These are phyloP conservation scores for Pygmarrhopalites habei DNA, from an alignment of 1,140 invertebrate genomes.

Conservation along the genomic window DNA sequence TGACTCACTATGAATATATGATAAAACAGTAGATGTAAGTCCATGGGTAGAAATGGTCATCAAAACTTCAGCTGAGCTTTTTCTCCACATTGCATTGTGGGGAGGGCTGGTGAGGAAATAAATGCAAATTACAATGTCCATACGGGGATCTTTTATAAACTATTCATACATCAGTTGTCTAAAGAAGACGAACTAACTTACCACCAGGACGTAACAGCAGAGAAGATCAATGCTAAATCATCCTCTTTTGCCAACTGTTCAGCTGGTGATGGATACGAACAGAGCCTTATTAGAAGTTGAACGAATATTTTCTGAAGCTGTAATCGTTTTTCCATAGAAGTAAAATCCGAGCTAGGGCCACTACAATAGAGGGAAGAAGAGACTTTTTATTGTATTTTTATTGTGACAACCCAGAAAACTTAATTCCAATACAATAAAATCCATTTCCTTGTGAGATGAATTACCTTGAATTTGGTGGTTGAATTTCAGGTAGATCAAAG, in stretches of 20 bases:
- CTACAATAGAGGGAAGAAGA: conserved; percentile 37
- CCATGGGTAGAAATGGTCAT: conserved; percentile 93
- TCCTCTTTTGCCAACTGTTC: conserved; percentile 95
- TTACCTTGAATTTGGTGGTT: conserved; percentile 50
- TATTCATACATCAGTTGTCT: no score
- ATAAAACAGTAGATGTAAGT: conserved; percentile 81
- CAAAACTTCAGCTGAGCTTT: conserved; percentile 90
- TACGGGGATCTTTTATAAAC: no score
- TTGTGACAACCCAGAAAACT: no score
- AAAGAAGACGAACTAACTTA: no score
- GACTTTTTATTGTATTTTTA: no score
- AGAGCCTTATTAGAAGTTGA: conserved; percentile 84
- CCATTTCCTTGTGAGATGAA: no score
- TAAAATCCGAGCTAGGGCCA: conserved; percentile 67
- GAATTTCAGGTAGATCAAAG: conserved; percentile 88
- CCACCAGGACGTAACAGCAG: conserved; percentile 91
- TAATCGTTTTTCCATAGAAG: conserved; percentile 79
- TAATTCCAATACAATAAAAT: no score
- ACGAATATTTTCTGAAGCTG: conserved; percentile 94
- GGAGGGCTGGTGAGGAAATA: no score
- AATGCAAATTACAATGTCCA: no score
- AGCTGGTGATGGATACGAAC: conserved; percentile 82
- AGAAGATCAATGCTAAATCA: conserved; percentile 90
- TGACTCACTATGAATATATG: conserved; percentile 92
- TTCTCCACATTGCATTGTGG: conserved; percentile 91